Evolutionary conservation across 2,888 invertebrate genomes (phyloP).

Genomic region (Drosophila pseudotalamancana): DNA sequence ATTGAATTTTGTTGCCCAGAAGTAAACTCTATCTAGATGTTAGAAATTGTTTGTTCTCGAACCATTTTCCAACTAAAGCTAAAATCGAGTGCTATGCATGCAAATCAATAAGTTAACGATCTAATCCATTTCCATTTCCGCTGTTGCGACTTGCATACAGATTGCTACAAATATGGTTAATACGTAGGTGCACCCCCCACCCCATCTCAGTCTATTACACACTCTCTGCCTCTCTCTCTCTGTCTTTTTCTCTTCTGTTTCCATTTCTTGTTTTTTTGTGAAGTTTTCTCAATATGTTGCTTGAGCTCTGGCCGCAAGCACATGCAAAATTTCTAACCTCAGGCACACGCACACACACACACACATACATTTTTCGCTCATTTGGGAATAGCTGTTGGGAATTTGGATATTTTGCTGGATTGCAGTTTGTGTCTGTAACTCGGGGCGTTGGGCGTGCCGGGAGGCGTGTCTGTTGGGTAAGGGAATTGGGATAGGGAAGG

Average conservation of each 20-base stretch:
- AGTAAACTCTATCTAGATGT: slow-evolving; percentile 2
- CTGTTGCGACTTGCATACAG: slow-evolving; percentile 54
- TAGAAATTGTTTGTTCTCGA: slow-evolving; percentile 15
- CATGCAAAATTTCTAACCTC: slow-evolving; percentile 10
- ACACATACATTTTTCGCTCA: slow-evolving; percentile 9
- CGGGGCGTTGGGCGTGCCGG: neutral
- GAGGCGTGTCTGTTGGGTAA: neutral
- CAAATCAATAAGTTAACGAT: slow-evolving; percentile 61
- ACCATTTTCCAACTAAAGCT: slow-evolving; percentile 19
- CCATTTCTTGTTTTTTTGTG: too few relatives aligned
- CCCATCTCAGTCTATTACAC: neutral
- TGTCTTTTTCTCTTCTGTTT: neutral
- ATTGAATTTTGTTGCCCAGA: neutral
- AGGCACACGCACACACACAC: neutral
- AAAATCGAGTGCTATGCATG: slow-evolving; percentile 40
- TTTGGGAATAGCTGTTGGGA: slow-evolving; percentile 22
- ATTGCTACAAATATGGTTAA: slow-evolving; percentile 47
- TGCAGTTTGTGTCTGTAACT: slow-evolving; percentile 31
- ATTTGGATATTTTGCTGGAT: slow-evolving; percentile 34
- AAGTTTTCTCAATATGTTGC: slow-evolving; percentile 21
- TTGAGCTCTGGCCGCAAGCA: slow-evolving; percentile 7
- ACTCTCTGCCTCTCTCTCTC: neutral
- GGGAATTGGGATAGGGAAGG: too few relatives aligned
- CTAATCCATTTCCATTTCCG: slow-evolving; percentile 60
- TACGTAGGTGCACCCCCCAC: slow-evolving; percentile 5